Base-by-base conservation (phyloP, 2,113 vertebrate species). In the Seriola aureovittata region DNA sequence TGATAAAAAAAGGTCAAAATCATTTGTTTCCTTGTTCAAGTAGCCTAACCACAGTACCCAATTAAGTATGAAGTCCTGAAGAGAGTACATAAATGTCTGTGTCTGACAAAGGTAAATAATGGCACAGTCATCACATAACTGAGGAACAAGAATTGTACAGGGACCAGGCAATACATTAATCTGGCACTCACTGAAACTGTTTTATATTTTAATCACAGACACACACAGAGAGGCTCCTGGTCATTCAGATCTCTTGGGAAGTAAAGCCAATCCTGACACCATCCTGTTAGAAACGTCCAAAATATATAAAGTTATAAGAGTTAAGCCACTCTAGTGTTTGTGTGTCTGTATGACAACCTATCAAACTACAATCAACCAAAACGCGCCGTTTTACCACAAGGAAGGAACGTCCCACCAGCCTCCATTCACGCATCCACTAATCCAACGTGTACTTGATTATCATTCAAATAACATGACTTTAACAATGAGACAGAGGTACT, bases 1-100 rank as follows among this genome's bases (percentile, higher is more conserved):
- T 70, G 62, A 14, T 71, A 75, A 64, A 84, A 25, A 29, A 74
- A 63, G 21, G 21, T 79, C 60, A 38, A 34, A 54, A 70, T 67
- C 2, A 70, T 80, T 75, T 54, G 40, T 73, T 63, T 81, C 71
- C 38, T 42, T 48, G 8, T 42, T 62, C 14, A 72, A 60, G 21
- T 8, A 29, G 23, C 14, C 48, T 23, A 5, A 66, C 5, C 34
- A 60, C 63, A 78, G 36, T 34, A 32, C 23, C 34, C 57, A 46
- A 16, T 67, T 80, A 64, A 69, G 40, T 42, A 29, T 58, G n/a
- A 71, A 46, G 42, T 38, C 16, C n/a, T 23, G 7, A 17, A 17
- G 67, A 64, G 63, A 50, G 14, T n/a, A 2, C 11, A 21, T 19
- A 71, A n/a, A 48, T 23, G 21, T 17, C 32, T 58, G 11, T 42